A percentile compares a stretch with the other conserved stretches of the same genome.
Evolutionary conservation across 2,888 invertebrate species (phyloP).

Genomic region (Orthonychiurus folsomi): DNA sequence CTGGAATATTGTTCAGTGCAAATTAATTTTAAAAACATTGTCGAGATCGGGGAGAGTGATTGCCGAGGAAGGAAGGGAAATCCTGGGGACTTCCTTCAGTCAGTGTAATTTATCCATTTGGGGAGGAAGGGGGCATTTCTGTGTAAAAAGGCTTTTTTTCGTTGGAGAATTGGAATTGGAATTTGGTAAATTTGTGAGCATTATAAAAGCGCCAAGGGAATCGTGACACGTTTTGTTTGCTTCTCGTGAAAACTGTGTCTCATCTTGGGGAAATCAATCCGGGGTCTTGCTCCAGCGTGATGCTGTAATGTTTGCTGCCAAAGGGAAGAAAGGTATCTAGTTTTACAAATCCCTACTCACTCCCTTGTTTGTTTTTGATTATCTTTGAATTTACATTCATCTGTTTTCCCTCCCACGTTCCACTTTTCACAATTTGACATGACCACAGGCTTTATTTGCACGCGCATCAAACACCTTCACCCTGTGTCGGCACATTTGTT

Average conservation of each 20-base stretch:
- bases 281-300: background rate
- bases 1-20: no score
- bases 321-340: background rate
- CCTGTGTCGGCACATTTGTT: no score
- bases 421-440: background rate
- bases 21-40: no score
- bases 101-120: no score
- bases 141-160: no score
- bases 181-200: background rate
- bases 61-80: no score
- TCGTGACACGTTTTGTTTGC: background rate
- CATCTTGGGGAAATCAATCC: background rate
- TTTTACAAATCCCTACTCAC: background rate
- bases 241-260: background rate
- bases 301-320: background rate
- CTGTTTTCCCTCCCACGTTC: background rate
- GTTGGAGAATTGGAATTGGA: background rate
- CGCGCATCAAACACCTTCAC: no score
- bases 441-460: no score
- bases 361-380: background rate
- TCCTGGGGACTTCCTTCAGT: no score
- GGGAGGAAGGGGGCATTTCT: no score
- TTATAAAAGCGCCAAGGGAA: background rate
- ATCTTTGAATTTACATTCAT: background rate
- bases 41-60: no score